Evolutionary conservation across 2,888 invertebrate genomes (phyloP).

Genomic region (Philhelius pedissequus): DNA sequence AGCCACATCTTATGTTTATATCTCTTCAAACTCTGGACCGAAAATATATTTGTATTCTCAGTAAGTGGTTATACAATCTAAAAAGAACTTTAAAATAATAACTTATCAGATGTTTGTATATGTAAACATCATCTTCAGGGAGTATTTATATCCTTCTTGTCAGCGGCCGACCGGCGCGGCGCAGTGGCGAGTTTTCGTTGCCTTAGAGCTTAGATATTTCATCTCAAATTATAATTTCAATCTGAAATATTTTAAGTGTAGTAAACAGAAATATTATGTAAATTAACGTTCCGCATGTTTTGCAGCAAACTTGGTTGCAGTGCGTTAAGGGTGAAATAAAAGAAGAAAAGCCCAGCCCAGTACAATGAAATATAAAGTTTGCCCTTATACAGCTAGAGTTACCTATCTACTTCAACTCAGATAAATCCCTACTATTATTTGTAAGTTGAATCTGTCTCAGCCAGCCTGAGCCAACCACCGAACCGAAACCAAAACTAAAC

Average conservation of each 20-base stretch:
- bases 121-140: slow-evolving; percentile 2
- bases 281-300: slow-evolving; percentile 26
- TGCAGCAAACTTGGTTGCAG: slow-evolving; percentile 35
- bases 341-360: background rate
- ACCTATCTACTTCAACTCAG: too few species aligned
- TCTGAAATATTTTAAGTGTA: slow-evolving; percentile 7
- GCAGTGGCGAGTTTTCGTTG: background rate
- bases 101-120: background rate
- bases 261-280: slow-evolving; percentile 30
- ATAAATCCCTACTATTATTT: slow-evolving; percentile 23
- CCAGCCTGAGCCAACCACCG: background rate
- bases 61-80: too few species aligned
- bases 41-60: background rate
- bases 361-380: slow-evolving; percentile 35
- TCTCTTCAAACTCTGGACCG: background rate
- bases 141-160: too few species aligned
- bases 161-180: too few species aligned
- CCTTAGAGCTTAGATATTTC: background rate
- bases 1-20: background rate
- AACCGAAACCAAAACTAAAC: background rate
- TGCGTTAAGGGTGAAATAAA: background rate
- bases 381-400: too few species aligned
- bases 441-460: slow-evolving; percentile 35
- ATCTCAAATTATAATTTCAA: slow-evolving; percentile 1
- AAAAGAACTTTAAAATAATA: background rate